Evolutionary conservation across 2,888 invertebrate species (phyloP).

Genomic region (Agriopis aurantiaria): DNA sequence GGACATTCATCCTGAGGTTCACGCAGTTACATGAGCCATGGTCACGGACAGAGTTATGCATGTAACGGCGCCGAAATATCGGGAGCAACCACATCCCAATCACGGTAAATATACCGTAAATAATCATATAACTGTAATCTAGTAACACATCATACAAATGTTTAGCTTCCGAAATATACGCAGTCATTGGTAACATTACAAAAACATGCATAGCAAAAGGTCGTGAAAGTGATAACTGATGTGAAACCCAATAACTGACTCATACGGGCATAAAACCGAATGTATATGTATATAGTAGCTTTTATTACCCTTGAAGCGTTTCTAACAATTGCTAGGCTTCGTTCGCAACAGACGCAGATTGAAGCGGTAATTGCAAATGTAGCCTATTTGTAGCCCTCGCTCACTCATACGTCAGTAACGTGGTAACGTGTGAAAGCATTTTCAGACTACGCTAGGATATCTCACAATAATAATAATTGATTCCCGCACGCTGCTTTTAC

Average conservation of each 20-base stretch:
- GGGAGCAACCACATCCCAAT: too few species aligned
- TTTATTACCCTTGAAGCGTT: conserved; percentile 32
- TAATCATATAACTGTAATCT: too few species aligned
- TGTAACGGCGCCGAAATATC: too few species aligned
- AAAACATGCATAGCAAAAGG: neutral
- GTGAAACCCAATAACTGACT: conserved; percentile 4
- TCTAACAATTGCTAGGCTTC: conserved; percentile 38
- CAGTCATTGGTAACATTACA: neutral
- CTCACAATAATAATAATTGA: neutral
- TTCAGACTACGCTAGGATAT: neutral
- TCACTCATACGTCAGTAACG: conserved; percentile 9
- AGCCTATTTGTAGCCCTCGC: conserved; percentile 31
- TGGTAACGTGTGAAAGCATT: neutral
- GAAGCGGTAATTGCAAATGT: conserved; percentile 38
- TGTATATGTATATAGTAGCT: conserved; percentile 17
- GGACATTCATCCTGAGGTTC: too few species aligned
- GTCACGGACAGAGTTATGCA: too few species aligned
- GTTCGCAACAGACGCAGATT: conserved; percentile 33
- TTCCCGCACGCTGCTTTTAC: neutral
- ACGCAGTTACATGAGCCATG: too few species aligned
- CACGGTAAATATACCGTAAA: too few species aligned
- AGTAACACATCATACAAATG: too few species aligned
- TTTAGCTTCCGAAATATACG: too few species aligned
- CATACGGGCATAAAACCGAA: conserved; percentile 17
- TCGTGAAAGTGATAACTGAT: neutral